Percentiles rank a stretch among this genome's conserved stretches.
phyloP scores from a whole-genome alignment of 2,113 vertebrate genomes.

The Chascanopsetta lugubris region DNA sequence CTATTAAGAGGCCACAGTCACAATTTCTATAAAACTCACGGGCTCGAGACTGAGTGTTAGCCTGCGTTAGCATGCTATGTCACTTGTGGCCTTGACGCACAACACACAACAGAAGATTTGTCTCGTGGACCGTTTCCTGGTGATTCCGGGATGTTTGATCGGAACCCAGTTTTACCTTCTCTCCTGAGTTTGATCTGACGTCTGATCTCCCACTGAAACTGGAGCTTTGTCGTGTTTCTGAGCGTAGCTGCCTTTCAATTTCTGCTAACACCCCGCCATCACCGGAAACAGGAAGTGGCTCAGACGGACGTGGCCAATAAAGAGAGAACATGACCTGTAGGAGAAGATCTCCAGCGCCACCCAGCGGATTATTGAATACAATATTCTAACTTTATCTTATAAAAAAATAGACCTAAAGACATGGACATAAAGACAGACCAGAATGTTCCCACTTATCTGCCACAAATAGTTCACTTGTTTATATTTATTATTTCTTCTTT shows the following conservation, averaged over 20 bases:
- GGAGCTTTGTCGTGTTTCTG: background rate
- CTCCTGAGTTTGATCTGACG: rapidly evolving
- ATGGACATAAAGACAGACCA: too few relatives aligned
- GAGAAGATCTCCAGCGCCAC: slow-evolving; percentile 24
- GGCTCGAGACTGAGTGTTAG: too few relatives aligned
- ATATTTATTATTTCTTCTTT: too few relatives aligned
- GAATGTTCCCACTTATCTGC: too few relatives aligned
- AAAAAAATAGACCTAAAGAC: too few relatives aligned
- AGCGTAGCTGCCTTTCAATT: slow-evolving; percentile 31
- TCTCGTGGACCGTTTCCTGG: background rate
- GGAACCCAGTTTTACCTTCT: slow-evolving; percentile 53
- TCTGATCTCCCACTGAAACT: background rate
- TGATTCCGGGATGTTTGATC: rapidly evolving
- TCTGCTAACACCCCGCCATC: slow-evolving; percentile 61
- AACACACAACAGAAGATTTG: slow-evolving; percentile 10
- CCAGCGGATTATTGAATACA: background rate
- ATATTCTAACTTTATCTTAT: too few relatives aligned
- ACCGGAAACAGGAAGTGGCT: slow-evolving; percentile 61
- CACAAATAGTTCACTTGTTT: too few relatives aligned
- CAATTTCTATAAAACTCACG: too few relatives aligned
- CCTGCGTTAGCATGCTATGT: slow-evolving; percentile 58
- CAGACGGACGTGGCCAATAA: background rate
- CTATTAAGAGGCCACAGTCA: too few relatives aligned
- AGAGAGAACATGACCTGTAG: background rate
- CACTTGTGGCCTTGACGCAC: slow-evolving; percentile 50